Evolutionary conservation across 1,140 invertebrate genomes (phyloP).

Genomic region (Spodoptera frugiperda): DNA sequence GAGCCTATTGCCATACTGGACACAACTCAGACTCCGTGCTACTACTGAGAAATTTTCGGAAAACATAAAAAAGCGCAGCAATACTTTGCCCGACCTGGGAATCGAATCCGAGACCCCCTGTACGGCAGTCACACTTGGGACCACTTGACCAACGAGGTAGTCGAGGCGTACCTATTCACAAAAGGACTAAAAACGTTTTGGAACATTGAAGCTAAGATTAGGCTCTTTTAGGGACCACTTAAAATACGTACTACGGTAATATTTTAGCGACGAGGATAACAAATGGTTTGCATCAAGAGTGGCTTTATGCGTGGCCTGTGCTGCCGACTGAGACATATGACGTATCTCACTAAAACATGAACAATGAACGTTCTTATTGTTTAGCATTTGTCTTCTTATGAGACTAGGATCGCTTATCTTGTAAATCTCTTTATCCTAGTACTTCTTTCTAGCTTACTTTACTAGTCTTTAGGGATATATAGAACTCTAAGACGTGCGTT

Average conservation of each 20-base stretch:
- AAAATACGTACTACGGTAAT: slow-evolving; percentile 16
- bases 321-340: slow-evolving; percentile 46
- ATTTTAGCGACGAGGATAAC: slow-evolving; percentile 34
- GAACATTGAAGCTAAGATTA: background rate
- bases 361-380: slow-evolving; percentile 13
- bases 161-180: background rate
- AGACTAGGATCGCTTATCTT: background rate
- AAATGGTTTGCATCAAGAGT: slow-evolving; percentile 42
- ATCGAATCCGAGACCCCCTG: too few relatives aligned
- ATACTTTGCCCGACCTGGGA: too few relatives aligned
- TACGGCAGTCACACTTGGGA: too few relatives aligned
- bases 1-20: too few relatives aligned
- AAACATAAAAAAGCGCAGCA: too few relatives aligned
- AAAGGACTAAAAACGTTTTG: background rate
- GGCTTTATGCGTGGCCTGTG: slow-evolving; percentile 45
- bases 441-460: slow-evolving; percentile 5
- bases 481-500: too few relatives aligned
- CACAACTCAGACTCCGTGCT: too few relatives aligned
- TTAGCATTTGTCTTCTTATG: slow-evolving; percentile 42
- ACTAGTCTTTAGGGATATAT: too few relatives aligned
- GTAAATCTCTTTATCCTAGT: slow-evolving; percentile 22
- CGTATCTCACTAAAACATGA: slow-evolving; percentile 43
- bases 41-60: too few relatives aligned
- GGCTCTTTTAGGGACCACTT: slow-evolving; percentile 25
- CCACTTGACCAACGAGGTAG: too few relatives aligned